Percentiles rank a stretch among this genome's conserved stretches.
These are phyloP conservation scores for Andrena marginata DNA, from an alignment of 2,888 invertebrate species.

Conservation along the genomic window DNA sequence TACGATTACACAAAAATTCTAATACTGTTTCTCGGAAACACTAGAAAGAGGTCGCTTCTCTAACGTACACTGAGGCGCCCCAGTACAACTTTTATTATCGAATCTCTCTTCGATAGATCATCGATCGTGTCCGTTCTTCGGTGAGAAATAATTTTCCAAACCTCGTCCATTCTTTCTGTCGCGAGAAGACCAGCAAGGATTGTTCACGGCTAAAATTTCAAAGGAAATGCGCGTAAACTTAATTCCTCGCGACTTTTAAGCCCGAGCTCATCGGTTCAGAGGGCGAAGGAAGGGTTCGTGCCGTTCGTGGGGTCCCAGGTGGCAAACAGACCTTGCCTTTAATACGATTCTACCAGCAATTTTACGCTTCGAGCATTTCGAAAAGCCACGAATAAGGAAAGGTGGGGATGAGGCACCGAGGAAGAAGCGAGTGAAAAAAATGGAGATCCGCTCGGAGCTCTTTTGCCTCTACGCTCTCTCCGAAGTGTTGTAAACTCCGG, in stretches of 20 bases:
- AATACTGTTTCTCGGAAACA: no score
- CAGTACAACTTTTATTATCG: not conserved
- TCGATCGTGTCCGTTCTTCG: not conserved
- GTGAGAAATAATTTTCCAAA: not conserved
- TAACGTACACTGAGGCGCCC: no score
- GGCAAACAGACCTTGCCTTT: slow-evolving; percentile 73
- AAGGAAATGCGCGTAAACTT: slow-evolving; percentile 22
- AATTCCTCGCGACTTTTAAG: not conserved
- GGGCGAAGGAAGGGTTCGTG: slow-evolving; percentile 2
- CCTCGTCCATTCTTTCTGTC: not conserved
- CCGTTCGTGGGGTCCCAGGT: slow-evolving; percentile 56
- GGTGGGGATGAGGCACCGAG: not conserved
- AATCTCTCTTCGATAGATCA: not conserved
- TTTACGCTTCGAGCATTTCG: slow-evolving; percentile 79
- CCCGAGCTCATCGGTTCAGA: not conserved
- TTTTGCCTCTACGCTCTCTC: slow-evolving; percentile 36
- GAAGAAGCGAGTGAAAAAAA: slow-evolving; percentile 53
- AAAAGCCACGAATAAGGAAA: slow-evolving; percentile 70
- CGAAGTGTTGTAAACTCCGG: slow-evolving; percentile 66
- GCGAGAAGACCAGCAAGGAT: not conserved
- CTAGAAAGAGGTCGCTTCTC: no score
- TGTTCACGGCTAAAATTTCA: not conserved
- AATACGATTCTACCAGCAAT: slow-evolving; percentile 79
- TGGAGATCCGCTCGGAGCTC: slow-evolving; percentile 62
- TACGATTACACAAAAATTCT: no score